Evolutionary conservation across 1,140 invertebrate genomes (phyloP).

Genomic region (Rhyzopertha dominica): DNA sequence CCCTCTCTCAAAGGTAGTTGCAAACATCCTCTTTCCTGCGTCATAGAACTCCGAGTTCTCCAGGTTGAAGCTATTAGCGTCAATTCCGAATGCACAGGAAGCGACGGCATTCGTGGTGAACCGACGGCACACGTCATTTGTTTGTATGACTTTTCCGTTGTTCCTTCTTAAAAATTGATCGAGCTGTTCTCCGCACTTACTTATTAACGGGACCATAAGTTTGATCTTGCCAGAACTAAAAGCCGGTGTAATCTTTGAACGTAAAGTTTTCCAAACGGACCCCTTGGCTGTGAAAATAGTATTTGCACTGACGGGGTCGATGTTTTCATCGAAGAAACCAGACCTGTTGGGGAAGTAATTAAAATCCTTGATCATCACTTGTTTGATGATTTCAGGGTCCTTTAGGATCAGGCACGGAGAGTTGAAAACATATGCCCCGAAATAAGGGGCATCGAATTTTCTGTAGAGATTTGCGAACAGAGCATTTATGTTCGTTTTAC

Average conservation of each 20-base stretch:
- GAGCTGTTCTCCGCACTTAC: too few species aligned
- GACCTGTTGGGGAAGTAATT: constrained; percentile 20
- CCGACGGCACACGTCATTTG: not conserved
- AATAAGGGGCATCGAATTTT: constrained; percentile 34
- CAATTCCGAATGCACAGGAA: constrained; percentile 13
- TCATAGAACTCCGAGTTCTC: constrained; percentile 7
- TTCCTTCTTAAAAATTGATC: constrained; percentile 6
- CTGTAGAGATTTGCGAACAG: constrained; percentile 13
- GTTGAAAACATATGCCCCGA: constrained; percentile 37
- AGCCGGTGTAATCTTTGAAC: too few species aligned
- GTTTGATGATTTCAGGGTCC: constrained; percentile 53
- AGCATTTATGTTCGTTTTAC: constrained; percentile 28
- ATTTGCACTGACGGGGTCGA: constrained; percentile 45
- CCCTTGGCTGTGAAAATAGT: constrained; percentile 31
- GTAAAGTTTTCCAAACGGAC: constrained; percentile 40
- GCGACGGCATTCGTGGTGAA: constrained; percentile 15
- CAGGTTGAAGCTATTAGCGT: constrained; percentile 7
- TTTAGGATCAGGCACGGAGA: constrained; percentile 40
- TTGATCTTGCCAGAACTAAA: constrained; percentile 43
- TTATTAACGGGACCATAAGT: constrained; percentile 43
- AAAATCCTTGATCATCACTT: constrained; percentile 44
- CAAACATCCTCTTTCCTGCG: constrained; percentile 4
- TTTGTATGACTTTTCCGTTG: not conserved
- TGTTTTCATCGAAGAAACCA: constrained; percentile 45
- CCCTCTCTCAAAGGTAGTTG: not conserved